Base-by-base conservation (phyloP, 1,140 invertebrate genomes). In the Matsumurasca onukii region DNA sequence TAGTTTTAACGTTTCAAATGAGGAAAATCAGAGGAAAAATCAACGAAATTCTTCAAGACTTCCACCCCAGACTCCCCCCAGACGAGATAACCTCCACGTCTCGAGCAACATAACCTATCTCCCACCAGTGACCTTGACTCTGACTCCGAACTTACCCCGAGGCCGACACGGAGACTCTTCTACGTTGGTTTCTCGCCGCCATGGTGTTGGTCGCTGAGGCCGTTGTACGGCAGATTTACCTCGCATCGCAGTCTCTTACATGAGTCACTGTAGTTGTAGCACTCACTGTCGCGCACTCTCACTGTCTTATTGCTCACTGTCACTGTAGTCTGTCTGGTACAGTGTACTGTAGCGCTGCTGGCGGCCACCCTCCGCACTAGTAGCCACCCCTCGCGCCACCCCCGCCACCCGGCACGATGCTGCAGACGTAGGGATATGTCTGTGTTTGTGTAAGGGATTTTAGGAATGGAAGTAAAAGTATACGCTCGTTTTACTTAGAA, bases 181-280 rank as follows among this genome's bases (percentile, higher is more conserved):
- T 22, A 9, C 55, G 55, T 27, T 59, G 55, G 55, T 59, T 59
- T 59, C 55, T 59, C 55, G 55, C 55, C 55, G 55, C 55, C 55
- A 59, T 59, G n/a, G n/a, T n/a, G n/a, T n/a, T n/a, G 30, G 55
- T 59, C 55, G 55, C 25, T 24, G 55, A 22, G 24, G 25, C n/a
- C n/a, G n/a, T n/a, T n/a, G n/a, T 22, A 59, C 55, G 55, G 55
- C 34, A 27, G 55, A 25, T 27, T 22, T 17, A 5, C 24, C 24
- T 25, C 55, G 55, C 55, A 59, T 59, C 55, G 2, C 55, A 59
- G 24, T 15, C 5, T 39, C 9, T 59, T 27, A 59, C 55, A 59
- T 59, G 24, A 59, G 24, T 24, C 55, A 13, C 55, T n/a, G n/a
- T n/a, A n/a, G n/a, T n/a, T n/a, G n/a, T n/a, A n/a, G 25, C 55